Evolutionary conservation across 53 echinoderm and acorn worm genomes (phyloP).

Genomic region (Actinopyga echinites): DNA sequence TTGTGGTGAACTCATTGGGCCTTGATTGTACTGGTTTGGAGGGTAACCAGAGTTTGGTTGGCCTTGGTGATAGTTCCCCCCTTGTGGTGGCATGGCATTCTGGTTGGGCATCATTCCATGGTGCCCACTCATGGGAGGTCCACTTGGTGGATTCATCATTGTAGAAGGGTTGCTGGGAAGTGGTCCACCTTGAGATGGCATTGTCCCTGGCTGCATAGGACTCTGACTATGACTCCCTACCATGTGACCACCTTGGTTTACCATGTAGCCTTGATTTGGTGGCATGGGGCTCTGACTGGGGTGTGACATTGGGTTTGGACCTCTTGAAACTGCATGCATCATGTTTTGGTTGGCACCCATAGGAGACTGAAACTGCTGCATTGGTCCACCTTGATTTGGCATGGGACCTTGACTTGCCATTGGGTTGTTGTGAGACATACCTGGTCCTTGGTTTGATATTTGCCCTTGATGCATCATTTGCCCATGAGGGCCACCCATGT

Average conservation of each 20-base stretch:
- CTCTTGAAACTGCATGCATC: constrained; percentile 32
- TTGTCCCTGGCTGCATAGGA: constrained; percentile 43
- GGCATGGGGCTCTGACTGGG: constrained; percentile 70
- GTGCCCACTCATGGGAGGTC: constrained; percentile 60
- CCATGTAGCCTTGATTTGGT: constrained; percentile 74
- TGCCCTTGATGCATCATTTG: constrained; percentile 47
- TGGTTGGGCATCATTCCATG: constrained; percentile 68
- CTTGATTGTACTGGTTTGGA: constrained; percentile 39
- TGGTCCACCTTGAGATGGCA: constrained; percentile 51
- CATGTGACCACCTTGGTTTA: constrained; percentile 65
- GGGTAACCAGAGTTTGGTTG: constrained; percentile 31
- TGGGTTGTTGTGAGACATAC: constrained; percentile 21
- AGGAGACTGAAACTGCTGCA: constrained; percentile 32
- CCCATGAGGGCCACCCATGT: constrained; percentile 36
- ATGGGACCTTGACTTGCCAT: constrained; percentile 68
- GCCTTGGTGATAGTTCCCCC: constrained; percentile 30
- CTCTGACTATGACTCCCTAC: constrained; percentile 42
- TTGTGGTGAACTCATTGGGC: constrained; percentile 13
- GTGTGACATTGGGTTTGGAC: constrained; percentile 64
- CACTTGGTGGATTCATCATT: constrained; percentile 62
- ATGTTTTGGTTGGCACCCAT: constrained; percentile 26
- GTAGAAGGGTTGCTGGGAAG: constrained; percentile 64
- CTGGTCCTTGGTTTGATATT: constrained; percentile 63
- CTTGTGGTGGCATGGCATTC: constrained; percentile 28
- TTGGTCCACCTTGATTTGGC: constrained; percentile 48